Percentiles rank a stretch among this genome's conserved stretches.
These are phyloP conservation scores for Ondatra zibethicus DNA, from an alignment of 2,113 vertebrate species.

Conservation along the genomic window DNA sequence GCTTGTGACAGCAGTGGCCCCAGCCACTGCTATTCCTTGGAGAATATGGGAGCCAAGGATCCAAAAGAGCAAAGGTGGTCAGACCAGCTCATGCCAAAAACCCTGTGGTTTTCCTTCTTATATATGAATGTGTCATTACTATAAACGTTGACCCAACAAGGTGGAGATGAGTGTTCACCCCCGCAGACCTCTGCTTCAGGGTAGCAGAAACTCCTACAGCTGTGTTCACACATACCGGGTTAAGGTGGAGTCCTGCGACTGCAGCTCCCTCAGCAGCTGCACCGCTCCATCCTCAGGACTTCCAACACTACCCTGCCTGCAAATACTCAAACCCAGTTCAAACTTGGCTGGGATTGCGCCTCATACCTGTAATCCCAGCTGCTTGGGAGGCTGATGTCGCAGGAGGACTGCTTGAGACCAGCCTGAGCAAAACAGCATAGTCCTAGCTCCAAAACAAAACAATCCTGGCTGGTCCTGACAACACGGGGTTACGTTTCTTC, in stretches of 20 bases:
- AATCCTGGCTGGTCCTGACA: background rate
- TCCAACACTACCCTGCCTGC: background rate
- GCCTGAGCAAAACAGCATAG: no score
- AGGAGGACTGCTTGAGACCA: background rate
- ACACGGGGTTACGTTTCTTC: background rate
- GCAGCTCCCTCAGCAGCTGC: background rate
- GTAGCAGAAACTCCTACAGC: background rate
- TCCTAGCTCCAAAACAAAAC: background rate
- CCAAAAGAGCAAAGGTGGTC: background rate
- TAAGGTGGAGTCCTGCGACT: rapidly evolving
- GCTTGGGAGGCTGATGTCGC: background rate
- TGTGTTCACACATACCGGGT: background rate
- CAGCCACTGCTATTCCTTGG: background rate
- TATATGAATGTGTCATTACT: no score
- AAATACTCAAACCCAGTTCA: background rate
- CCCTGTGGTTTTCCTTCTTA: background rate
- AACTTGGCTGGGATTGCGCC: rapidly evolving
- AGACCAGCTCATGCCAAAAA: background rate
- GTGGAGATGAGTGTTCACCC: background rate
- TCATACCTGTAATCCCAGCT: background rate
- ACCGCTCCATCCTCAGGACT: background rate
- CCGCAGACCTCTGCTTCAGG: background rate
- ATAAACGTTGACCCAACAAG: background rate
- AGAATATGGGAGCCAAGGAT: background rate
- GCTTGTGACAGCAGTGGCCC: background rate